Percentiles rank a stretch among this genome's conserved stretches.
phyloP scores from a whole-genome alignment of 2,797 vertebrate genomes.

The Molothrus ater region DNA sequence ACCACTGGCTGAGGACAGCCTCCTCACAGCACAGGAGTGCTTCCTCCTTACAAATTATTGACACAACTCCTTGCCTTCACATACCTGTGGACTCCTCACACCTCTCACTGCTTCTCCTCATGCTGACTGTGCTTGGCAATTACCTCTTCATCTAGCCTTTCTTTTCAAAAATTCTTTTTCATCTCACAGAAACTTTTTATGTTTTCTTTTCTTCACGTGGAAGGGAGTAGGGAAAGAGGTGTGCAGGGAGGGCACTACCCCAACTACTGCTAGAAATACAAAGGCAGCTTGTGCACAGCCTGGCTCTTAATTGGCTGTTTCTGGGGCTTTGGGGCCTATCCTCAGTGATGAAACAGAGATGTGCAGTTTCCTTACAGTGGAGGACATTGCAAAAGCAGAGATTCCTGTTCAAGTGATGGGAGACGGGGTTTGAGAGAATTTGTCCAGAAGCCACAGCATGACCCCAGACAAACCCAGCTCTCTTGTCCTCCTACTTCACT shows the following conservation, averaged over 20 bases:
- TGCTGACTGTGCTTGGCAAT: conserved; percentile 35
- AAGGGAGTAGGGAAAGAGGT: not conserved
- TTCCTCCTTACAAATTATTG: conserved; percentile 22
- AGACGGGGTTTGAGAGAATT: not conserved
- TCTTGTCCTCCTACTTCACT: not conserved
- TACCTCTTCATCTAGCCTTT: conserved; percentile 6
- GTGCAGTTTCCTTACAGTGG: not conserved
- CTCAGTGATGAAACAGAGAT: conserved; percentile 3
- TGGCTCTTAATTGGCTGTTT: conserved; percentile 53
- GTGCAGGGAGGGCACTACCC: not conserved
- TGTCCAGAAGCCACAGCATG: not conserved
- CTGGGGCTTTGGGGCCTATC: not conserved
- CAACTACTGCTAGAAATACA: not conserved
- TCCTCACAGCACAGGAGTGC: not conserved
- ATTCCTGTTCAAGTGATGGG: not conserved
- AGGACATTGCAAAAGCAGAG: not conserved
- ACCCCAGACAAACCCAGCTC: not conserved
- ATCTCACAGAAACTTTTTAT: not conserved
- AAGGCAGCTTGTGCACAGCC: conserved; percentile 19
- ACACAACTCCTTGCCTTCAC: not conserved
- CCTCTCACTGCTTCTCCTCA: not conserved
- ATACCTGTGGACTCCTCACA: not conserved
- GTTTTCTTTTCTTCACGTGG: not conserved
- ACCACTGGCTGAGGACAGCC: not conserved
- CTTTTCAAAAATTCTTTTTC: conserved; percentile 53